phyloP scores from a whole-genome alignment of 30 jellyfish, hydroid and myxozoan species.

The Aurelia coerulea region DNA sequence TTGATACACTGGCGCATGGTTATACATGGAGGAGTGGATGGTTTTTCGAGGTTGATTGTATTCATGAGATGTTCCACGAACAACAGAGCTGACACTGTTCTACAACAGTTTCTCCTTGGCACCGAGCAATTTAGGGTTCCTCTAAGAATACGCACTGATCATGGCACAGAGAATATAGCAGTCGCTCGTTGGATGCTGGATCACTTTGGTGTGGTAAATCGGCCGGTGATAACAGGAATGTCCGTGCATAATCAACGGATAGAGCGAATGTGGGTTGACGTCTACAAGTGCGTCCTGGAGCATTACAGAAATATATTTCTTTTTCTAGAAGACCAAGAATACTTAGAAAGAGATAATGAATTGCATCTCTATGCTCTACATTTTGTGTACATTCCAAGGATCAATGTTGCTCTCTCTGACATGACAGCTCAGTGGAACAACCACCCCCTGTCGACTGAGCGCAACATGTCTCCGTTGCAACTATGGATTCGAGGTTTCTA shows the following conservation, averaged over 20 bases:
- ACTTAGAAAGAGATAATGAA: neutral
- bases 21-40: no score
- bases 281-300: neutral
- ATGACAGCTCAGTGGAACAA: conserved; percentile 11
- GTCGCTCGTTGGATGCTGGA: conserved; percentile 12
- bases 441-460: neutral
- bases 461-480: neutral
- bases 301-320: neutral
- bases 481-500: neutral
- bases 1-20: no score
- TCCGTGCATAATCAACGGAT: conserved; percentile 4
- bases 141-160: neutral
- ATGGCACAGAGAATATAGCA: conserved; percentile 2
- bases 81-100: no score
- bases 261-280: conserved; percentile 23
- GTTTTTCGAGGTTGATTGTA: no score
- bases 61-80: no score
- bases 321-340: neutral
- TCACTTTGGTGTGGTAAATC: neutral
- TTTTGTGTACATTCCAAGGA: neutral
- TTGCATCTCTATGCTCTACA: neutral
- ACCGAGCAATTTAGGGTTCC: neutral
- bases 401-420: conserved; percentile 12
- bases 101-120: no score
- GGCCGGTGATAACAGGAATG: neutral